Conservation (phyloP, 1,140 invertebrate genomes). For the Neocloeon triangulifer region DNA sequence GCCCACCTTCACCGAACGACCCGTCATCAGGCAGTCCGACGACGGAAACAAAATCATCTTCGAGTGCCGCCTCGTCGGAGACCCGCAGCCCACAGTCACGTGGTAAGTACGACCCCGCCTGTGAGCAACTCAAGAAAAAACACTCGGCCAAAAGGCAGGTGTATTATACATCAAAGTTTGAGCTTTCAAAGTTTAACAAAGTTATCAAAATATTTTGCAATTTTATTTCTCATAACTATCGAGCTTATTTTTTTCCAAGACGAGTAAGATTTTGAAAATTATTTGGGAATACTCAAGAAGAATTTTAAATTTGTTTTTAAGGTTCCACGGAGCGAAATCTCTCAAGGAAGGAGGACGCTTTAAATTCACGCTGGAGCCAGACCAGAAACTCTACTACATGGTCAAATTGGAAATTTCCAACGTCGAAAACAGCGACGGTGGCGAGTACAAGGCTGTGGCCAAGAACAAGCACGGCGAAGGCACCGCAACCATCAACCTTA, state of each 20-base stretch:
- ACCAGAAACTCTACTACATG: slow-evolving; percentile 74
- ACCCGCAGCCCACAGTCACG: slow-evolving; percentile 71
- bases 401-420: slow-evolving; percentile 61
- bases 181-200: no score
- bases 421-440: slow-evolving; percentile 65
- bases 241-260: no score
- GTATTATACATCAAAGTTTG: no score
- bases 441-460: slow-evolving; percentile 81
- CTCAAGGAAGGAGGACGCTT: slow-evolving; percentile 54
- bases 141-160: no score
- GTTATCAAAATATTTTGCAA: no score
- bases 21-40: slow-evolving; percentile 82
- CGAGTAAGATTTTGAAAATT: no score
- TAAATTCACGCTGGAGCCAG: slow-evolving; percentile 53
- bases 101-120: slow-evolving; percentile 53
- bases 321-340: slow-evolving; percentile 63
- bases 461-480: slow-evolving; percentile 83
- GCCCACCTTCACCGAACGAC: slow-evolving; percentile 90
- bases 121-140: background rate
- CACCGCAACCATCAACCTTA: slow-evolving; percentile 83
- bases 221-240: no score
- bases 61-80: slow-evolving; percentile 85
- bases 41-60: slow-evolving; percentile 82
- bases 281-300: no score
- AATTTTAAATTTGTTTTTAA: no score